Evolutionary conservation across 2,888 invertebrate species (phyloP), one percentile per base, ranked within the genome.

Genomic region (Orgyia antiqua): DNA sequence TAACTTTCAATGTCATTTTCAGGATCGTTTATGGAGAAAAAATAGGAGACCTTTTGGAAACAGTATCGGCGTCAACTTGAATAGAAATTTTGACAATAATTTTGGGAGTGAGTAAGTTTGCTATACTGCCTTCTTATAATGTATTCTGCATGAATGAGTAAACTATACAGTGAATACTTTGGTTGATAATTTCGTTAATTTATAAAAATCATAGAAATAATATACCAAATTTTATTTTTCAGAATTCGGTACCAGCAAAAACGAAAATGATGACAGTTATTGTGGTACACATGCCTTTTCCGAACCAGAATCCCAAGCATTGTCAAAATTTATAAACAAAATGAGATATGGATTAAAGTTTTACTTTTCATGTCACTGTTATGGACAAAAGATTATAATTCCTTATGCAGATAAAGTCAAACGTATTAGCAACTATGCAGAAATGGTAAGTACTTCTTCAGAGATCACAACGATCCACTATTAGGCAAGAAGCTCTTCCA

Each of bases 11-110:
- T 20, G n/a, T 2, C n/a, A 13, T 0, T 51, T 57, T 4, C 31
- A 87, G 87, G 82, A 91, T 60, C 89, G 91, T 0, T 40, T 91
- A 42, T 92, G 91, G 91, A 77, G 89, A 28, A 92, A 92, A 62
- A 92, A 91, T 8, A 78, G 91, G 37, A 68, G 68, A 9, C 52
- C 51, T 0, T 34, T 65, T 0, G 51, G 49, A 0, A 25, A 34
- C 4, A 86, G 83, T 31, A 51, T 53, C 8, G 91, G 91, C 1
- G 88, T 88, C 2, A 89, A 92, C 69, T 86, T 90, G 7, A 90
- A 92, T 56, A 79, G 91, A 45, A 92, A 92, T 64, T 92, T 89
- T 71, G 87, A 73, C 29, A 83, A 87, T 46, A 78, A 68, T 51
- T 89, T 89, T 76, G 82, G 87, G 37, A 79, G 87, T 87, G 53